Evolutionary conservation across 2,888 invertebrate genomes (phyloP), one percentile per base, ranked within the genome.

Genomic region (Sarcophaga carnaria): DNA sequence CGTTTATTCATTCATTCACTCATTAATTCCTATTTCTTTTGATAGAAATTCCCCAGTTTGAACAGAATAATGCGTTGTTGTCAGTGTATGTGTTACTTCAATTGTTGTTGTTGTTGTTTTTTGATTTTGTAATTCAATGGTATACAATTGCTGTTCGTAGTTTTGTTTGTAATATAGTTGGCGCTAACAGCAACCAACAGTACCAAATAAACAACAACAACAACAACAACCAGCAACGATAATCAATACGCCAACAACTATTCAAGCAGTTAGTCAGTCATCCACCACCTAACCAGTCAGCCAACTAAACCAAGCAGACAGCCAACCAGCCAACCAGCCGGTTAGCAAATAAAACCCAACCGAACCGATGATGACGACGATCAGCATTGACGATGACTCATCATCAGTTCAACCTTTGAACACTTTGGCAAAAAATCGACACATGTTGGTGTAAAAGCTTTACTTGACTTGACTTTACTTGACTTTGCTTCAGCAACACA

Each of bases 361-460:
- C 60, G 54, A 71, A 25, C 59, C n/a, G 69, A 83, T 25, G 75
- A 79, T 22, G 81, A 80, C 67, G 80, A 76, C 66, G 37, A 37
- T 37, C 37, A 37, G 37, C 66, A 59, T 22, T 69, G 62, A 11
- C 49, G 64, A 20, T 88, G 88, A 88, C 80, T 88, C 88, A 85
- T 88, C 85, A 85, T 81, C 75, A 25, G 77, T 77, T 78, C 78
- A 79, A 87, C 86, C 86, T 87, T 87, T 87, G 86, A 87, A 83
- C 86, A 63, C 70, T 81, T 10, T 37, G 66, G 79, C 67, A 80
- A 80, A 77, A 81, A 75, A 81, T 82, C 85, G 78, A 78, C 83
- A 83, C 74, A 54, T 17, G 17, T 74, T 80, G 82, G 76, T 77
- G 76, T 83, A 75, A 86, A 83, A 59, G 72, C 64, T 17, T 75